These are phyloP conservation scores for Phortica magna DNA, from an alignment of 2,888 invertebrate genomes.

Conservation along the genomic window DNA sequence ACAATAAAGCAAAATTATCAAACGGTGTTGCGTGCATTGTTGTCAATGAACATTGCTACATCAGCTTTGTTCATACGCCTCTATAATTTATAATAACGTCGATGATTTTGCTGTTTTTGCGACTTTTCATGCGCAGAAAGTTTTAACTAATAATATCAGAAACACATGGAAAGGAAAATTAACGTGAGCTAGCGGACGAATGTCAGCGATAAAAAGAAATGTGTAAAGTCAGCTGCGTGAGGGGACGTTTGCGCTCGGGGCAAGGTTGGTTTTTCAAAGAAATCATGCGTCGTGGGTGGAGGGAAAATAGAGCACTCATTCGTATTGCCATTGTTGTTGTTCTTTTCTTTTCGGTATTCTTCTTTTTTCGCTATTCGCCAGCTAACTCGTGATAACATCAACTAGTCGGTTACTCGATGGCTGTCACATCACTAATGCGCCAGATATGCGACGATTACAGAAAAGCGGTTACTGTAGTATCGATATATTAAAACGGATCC, in stretches of 20 bases:
- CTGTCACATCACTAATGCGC: too few species aligned
- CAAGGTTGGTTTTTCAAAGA: too few species aligned
- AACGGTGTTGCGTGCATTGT: constrained; percentile 15
- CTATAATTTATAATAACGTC: background rate
- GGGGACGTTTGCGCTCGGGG: too few species aligned
- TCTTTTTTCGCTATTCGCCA: too few species aligned
- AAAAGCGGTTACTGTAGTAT: too few species aligned
- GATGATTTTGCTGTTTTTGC: background rate
- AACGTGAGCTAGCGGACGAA: constrained; percentile 1
- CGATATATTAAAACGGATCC: too few species aligned
- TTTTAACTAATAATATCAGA: background rate
- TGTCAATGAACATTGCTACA: background rate
- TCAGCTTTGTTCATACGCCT: background rate
- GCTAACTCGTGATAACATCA: too few species aligned
- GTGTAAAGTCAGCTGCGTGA: constrained; percentile 15
- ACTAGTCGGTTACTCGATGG: too few species aligned
- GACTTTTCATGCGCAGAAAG: background rate
- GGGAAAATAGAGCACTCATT: background rate
- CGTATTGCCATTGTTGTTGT: constrained; percentile 34
- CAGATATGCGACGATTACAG: too few species aligned
- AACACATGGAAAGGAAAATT: background rate
- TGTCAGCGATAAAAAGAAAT: background rate
- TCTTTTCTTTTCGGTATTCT: too few species aligned
- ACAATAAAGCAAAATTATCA: constrained; percentile 8
- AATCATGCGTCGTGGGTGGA: background rate